phyloP scores from a whole-genome alignment of 2,797 vertebrate genomes.

The Aselliscus stoliczkanus region DNA sequence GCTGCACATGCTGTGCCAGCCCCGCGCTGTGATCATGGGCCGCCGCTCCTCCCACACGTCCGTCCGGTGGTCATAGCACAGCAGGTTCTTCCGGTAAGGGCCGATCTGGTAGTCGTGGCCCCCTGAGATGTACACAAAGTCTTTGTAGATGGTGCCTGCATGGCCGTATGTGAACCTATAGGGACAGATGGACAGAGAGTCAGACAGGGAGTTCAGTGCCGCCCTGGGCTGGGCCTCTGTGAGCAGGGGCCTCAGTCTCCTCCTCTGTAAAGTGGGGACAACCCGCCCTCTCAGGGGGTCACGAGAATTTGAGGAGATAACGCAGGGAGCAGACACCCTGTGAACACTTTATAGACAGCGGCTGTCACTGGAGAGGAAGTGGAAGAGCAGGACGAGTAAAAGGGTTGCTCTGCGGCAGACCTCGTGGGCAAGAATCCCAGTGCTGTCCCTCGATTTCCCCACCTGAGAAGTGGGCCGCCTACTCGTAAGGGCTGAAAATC shows the following conservation, averaged over 20 bases:
- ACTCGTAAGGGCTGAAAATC: neutral
- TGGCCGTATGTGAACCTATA: slow-evolving; percentile 93
- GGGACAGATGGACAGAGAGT: neutral
- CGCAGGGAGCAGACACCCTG: accelerated
- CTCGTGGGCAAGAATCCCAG: neutral
- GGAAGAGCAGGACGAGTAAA: neutral
- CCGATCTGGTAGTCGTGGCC: slow-evolving; percentile 96
- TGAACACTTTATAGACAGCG: accelerated
- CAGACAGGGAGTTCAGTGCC: neutral
- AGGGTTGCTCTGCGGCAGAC: neutral
- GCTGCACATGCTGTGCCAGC: slow-evolving; percentile 98
- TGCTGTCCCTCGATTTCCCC: neutral
- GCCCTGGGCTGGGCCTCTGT: accelerated
- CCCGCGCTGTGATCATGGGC: slow-evolving; percentile 90
- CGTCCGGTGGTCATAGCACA: slow-evolving; percentile 88
- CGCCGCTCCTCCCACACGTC: slow-evolving; percentile 89
- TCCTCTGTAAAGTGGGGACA: neutral
- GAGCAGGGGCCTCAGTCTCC: neutral
- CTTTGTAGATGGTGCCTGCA: slow-evolving; percentile 90
- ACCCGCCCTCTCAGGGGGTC: neutral
- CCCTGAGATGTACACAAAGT: slow-evolving; percentile 92
- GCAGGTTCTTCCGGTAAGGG: slow-evolving; percentile 91
- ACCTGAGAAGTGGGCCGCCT: neutral
- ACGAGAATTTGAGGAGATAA: neutral
- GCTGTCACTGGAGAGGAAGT: neutral